Base-by-base conservation (phyloP, 2,797 vertebrate genomes). In the Melanogrammus aeglefinus region DNA sequence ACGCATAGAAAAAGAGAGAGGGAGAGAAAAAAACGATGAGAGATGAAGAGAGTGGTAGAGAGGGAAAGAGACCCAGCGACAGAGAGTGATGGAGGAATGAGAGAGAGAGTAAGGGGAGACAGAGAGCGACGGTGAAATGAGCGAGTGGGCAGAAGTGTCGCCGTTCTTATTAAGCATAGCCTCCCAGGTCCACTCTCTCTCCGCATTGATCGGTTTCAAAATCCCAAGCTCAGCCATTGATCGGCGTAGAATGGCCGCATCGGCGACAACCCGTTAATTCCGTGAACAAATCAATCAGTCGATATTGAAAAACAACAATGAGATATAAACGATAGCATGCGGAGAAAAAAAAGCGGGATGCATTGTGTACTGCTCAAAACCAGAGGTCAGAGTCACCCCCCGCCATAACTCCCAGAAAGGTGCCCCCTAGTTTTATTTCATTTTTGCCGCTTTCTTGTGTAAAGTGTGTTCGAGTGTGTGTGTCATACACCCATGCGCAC, bases 181-280 rank as follows among this genome's bases (percentile, higher is more conserved):
- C 91, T 91, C 81, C 75, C 31, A 85, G 85, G 86, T 86, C 83
- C 81, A 79, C 90, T 89, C 88, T 83, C 87, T 88, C 75, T 80
- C n/a, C n/a, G 77, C 92, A 93, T 94, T 91, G 93, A 94, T 94
- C 92, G 92, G 91, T 91, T 93, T 91, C 85, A 93, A 93, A 93
- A 93, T 86, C 91, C 86, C 89, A 89, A 93, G 91, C 91, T 87
- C 80, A 80, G 83, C 81, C 84, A 91, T 91, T 80, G 89, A 93
- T 90, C 69, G 36, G 51, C 74, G 41, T 82, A 87, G 81, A 84
- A 85, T 63, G 80, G 3, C 86, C 86, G 81, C 78, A 75, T 57
- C 83, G 80, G 81, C 80, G 73, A 75, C 79, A 47, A 74, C 12
- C 7, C 1, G 27, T 14, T 51, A 38, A 44, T 44, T 14, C 10